These are phyloP conservation scores for Hoplodrina ambigua DNA, from an alignment of 2,888 invertebrate species.

Conservation along the genomic window DNA sequence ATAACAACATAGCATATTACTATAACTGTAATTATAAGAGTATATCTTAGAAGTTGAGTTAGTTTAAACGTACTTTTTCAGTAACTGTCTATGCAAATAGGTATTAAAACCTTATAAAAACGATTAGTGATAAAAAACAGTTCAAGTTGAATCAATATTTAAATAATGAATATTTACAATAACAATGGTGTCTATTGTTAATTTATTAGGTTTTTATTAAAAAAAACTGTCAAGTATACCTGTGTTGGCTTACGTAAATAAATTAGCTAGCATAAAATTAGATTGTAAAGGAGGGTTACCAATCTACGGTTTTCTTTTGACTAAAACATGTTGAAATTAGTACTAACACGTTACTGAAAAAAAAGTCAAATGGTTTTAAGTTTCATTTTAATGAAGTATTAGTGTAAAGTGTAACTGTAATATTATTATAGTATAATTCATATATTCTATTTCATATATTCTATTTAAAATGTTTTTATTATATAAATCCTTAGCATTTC, in stretches of 20 bases:
- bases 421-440: too few relatives aligned
- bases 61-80: background rate
- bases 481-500: background rate
- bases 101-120: constrained; percentile 11
- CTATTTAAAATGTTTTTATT: too few relatives aligned
- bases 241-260: background rate
- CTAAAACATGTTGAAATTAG: too few relatives aligned
- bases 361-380: too few relatives aligned
- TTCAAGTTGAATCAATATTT: constrained; percentile 16
- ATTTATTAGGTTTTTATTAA: constrained; percentile 1
- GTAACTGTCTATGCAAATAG: background rate
- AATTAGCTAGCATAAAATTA: background rate
- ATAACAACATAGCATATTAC: too few relatives aligned
- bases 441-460: too few relatives aligned
- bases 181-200: constrained; percentile 43
- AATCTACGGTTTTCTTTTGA: background rate
- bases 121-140: constrained; percentile 8
- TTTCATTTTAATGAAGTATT: too few relatives aligned
- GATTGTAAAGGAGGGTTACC: background rate
- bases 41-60: background rate
- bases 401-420: too few relatives aligned
- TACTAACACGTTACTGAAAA: too few relatives aligned
- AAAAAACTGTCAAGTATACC: constrained; percentile 31
- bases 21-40: too few relatives aligned
- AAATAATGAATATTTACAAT: constrained; percentile 36